A percentile compares a stretch with the other conserved stretches of the same genome.
Conservation (phyloP, 2,888 invertebrate species). For the Barypeithes pellucidus region DNA sequence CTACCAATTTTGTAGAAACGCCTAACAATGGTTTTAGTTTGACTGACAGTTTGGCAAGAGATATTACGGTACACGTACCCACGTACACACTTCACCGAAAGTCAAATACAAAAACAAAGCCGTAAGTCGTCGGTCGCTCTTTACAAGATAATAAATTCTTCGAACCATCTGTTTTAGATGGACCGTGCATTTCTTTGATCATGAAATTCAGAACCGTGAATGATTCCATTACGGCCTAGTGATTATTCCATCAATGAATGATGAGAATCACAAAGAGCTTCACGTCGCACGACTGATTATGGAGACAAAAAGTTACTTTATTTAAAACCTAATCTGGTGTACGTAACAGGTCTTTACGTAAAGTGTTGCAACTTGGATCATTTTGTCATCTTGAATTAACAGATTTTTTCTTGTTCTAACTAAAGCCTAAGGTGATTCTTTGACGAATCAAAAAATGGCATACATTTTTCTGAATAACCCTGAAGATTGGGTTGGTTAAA, state of each 20-base stretch:
- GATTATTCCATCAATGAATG: constrained; percentile 52
- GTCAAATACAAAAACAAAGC: constrained; percentile 15
- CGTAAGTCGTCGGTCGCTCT: constrained; percentile 26
- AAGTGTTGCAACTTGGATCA: neutral
- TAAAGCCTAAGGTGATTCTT: neutral
- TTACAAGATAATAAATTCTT: constrained; percentile 31
- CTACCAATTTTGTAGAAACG: no score
- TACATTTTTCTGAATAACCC: no score
- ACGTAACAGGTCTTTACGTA: constrained; percentile 17
- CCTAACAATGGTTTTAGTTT: neutral
- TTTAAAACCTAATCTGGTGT: constrained; percentile 12
- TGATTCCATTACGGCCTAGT: constrained; percentile 46
- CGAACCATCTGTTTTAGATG: constrained; percentile 36
- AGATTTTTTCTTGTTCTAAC: neutral
- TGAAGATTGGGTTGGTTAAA: no score
- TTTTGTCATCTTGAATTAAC: neutral
- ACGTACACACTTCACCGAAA: constrained; percentile 1
- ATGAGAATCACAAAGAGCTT: constrained; percentile 45
- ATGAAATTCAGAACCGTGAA: constrained; percentile 42
- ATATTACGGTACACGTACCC: neutral
- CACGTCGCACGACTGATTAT: constrained; percentile 45
- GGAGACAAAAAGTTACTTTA: constrained; percentile 21
- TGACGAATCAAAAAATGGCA: neutral
- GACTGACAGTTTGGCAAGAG: neutral
- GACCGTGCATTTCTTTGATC: constrained; percentile 42